These are phyloP conservation scores for Todiramphus saurophagus DNA, from an alignment of 2,113 vertebrate genomes.

Conservation along the genomic window DNA sequence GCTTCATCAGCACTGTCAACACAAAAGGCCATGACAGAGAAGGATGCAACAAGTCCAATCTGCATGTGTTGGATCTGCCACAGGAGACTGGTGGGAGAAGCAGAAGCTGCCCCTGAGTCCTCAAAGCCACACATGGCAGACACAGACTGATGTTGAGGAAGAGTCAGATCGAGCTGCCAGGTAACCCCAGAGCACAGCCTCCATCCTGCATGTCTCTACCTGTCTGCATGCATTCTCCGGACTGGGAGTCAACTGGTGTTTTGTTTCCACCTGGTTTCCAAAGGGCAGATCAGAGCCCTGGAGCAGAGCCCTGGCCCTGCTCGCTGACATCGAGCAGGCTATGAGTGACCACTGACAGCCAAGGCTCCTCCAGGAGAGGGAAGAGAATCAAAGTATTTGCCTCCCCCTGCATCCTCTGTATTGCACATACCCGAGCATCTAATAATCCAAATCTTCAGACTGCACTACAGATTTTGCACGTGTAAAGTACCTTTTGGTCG, in stretches of 20 bases:
- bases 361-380: neutral
- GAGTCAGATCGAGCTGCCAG: neutral
- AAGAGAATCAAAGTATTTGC: neutral
- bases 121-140: neutral
- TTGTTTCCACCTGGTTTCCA: neutral
- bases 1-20: neutral
- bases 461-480: fast-evolving
- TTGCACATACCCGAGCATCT: neutral
- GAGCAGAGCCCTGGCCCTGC: neutral
- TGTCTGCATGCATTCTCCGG: neutral
- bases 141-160: fast-evolving
- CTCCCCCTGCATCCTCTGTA: neutral
- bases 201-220: neutral
- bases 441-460: neutral
- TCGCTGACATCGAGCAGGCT: fast-evolving
- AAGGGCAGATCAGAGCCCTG: neutral
- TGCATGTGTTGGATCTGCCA: neutral
- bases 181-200: fast-evolving
- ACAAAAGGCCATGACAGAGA: neutral
- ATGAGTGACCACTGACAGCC: neutral
- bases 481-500: neutral
- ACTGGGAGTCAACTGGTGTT: neutral
- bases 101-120: neutral
- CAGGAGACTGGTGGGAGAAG: neutral
- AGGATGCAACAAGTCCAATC: neutral